phyloP scores from a whole-genome alignment of 2,797 vertebrate genomes.

The Synanceia verrucosa region DNA sequence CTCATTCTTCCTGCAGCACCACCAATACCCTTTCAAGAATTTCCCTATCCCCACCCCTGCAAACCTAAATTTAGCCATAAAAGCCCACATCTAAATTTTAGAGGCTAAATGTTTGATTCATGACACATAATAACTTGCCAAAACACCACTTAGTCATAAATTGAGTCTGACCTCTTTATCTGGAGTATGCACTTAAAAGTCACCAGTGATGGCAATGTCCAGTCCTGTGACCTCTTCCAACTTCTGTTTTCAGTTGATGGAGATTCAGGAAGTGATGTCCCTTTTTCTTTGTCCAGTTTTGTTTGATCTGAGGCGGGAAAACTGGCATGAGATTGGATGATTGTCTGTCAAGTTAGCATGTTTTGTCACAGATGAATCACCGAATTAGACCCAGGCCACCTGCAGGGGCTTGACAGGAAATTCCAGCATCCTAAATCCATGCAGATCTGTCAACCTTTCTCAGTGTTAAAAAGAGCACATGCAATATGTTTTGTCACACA shows the following conservation, averaged over 20 bases:
- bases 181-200: slow-evolving; percentile 43
- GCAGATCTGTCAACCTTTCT: slow-evolving; percentile 17
- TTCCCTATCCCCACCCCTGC: slow-evolving; percentile 35
- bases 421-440: slow-evolving; percentile 56
- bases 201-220: slow-evolving; percentile 25
- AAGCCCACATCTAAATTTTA: slow-evolving; percentile 14
- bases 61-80: slow-evolving; percentile 18
- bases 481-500: slow-evolving; percentile 48
- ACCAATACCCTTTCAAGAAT: slow-evolving; percentile 67
- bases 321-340: not conserved
- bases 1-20: slow-evolving; percentile 69
- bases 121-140: slow-evolving; percentile 43
- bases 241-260: slow-evolving; percentile 37
- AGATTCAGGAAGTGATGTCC: not conserved
- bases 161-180: slow-evolving; percentile 55
- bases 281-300: not conserved
- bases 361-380: slow-evolving; percentile 34
- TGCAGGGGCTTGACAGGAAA: slow-evolving; percentile 41
- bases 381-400: slow-evolving; percentile 33
- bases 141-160: slow-evolving; percentile 63
- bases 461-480: slow-evolving; percentile 40
- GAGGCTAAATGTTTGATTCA: slow-evolving; percentile 36
- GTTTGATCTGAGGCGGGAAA: slow-evolving; percentile 1
- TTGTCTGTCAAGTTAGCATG: slow-evolving; percentile 25
- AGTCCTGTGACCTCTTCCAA: slow-evolving; percentile 48